Evolutionary conservation across 2,888 invertebrate genomes (phyloP).

Genomic region (Boloria euphrosyne): DNA sequence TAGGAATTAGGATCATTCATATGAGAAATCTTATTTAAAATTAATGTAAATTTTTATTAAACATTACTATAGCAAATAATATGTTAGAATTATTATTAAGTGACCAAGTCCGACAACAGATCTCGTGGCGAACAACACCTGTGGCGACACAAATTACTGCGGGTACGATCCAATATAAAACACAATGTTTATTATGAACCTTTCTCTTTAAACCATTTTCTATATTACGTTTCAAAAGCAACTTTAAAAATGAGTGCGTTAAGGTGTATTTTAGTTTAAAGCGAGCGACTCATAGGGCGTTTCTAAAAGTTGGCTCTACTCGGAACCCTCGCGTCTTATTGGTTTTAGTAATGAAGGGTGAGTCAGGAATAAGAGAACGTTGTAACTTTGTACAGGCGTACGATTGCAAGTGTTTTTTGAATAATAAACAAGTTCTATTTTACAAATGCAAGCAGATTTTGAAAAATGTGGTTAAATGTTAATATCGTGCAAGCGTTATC

Average conservation of each 20-base stretch:
- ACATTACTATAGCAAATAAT: neutral
- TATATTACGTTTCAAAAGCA: slow-evolving; percentile 41
- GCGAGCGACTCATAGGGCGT: slow-evolving; percentile 60
- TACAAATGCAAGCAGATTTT: neutral
- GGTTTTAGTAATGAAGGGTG: slow-evolving; percentile 75
- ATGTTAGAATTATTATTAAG: neutral
- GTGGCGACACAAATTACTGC: slow-evolving; percentile 47
- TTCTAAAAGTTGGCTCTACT: slow-evolving; percentile 54
- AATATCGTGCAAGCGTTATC: neutral
- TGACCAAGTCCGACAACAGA: slow-evolving; percentile 28
- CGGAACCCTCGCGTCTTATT: slow-evolving; percentile 76
- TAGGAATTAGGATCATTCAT: no score
- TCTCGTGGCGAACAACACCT: slow-evolving; percentile 43
- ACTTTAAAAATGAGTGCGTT: slow-evolving; percentile 19
- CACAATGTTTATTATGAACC: slow-evolving; percentile 58
- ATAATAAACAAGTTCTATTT: slow-evolving; percentile 1
- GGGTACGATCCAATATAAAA: slow-evolving; percentile 48
- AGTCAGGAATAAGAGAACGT: slow-evolving; percentile 56
- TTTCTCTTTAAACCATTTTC: slow-evolving; percentile 56
- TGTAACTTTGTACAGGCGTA: slow-evolving; percentile 67
- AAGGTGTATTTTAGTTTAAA: slow-evolving; percentile 47
- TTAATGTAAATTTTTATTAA: slow-evolving; percentile 2
- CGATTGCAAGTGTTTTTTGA: slow-evolving; percentile 34
- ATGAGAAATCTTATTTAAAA: neutral
- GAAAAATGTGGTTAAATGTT: neutral